Evolutionary conservation across 1,140 invertebrate genomes (phyloP).

Genomic region (Anoplolepis gracilipes): DNA sequence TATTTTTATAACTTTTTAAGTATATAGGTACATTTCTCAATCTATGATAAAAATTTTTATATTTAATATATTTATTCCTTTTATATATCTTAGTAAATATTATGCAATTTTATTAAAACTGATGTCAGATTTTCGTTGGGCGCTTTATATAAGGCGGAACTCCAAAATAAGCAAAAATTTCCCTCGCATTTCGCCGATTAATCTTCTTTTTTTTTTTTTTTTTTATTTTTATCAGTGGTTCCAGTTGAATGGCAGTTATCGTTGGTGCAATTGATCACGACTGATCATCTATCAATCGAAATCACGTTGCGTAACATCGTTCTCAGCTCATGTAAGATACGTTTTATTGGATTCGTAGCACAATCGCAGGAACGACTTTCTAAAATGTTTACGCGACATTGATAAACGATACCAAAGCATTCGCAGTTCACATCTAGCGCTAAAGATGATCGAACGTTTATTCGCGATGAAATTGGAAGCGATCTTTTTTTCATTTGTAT

Average conservation of each 20-base stretch:
- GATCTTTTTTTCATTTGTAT: background rate
- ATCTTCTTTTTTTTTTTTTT: too few species aligned
- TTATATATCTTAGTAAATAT: background rate
- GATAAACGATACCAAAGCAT: background rate
- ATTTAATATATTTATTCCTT: background rate
- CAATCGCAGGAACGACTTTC: slow-evolving; percentile 7
- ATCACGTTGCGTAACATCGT: slow-evolving; percentile 22
- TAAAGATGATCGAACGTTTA: background rate
- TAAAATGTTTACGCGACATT: slow-evolving; percentile 9
- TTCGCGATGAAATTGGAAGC: background rate
- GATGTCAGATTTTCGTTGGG: slow-evolving; percentile 5
- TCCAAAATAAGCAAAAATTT: slow-evolving; percentile 16
- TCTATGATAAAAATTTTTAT: background rate
- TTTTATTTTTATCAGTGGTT: slow-evolving; percentile 38
- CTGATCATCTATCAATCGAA: slow-evolving; percentile 19
- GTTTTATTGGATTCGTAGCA: slow-evolving; percentile 14
- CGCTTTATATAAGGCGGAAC: slow-evolving; percentile 19
- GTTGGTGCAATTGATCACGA: slow-evolving; percentile 28
- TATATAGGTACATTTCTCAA: background rate
- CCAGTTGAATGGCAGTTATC: slow-evolving; percentile 59
- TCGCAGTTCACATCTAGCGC: background rate
- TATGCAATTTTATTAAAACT: background rate
- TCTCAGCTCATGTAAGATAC: slow-evolving; percentile 21
- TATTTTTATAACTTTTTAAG: background rate
- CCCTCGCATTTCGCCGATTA: slow-evolving; percentile 1